Evolutionary conservation across 2,797 vertebrate species (phyloP).

Genomic region (Diglossa cyanea): DNA sequence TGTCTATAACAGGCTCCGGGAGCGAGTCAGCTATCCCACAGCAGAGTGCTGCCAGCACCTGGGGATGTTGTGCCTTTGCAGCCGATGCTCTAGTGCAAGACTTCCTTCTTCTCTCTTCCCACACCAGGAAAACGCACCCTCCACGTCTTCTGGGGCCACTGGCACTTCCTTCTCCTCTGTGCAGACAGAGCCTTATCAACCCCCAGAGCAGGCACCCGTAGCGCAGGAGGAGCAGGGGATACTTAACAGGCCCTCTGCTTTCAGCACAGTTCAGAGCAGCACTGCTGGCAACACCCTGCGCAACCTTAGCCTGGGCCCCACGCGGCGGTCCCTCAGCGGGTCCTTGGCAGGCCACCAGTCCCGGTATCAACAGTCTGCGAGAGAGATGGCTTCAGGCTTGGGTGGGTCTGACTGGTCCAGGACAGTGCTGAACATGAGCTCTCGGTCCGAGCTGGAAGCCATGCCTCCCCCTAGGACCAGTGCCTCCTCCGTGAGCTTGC

Average conservation of each 20-base stretch:
- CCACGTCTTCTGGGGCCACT: conserved; percentile 76
- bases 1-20: conserved; percentile 84
- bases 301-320: conserved; percentile 83
- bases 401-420: conserved; percentile 88
- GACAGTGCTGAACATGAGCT: conserved; percentile 87
- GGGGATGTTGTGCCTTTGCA: conserved; percentile 93
- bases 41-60: conserved; percentile 95
- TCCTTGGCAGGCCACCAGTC: conserved; percentile 80
- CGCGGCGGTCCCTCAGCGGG: conserved; percentile 79
- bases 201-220: conserved; percentile 81
- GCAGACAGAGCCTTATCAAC: conserved; percentile 88
- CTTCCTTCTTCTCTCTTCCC: conserved; percentile 81
- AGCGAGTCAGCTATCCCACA: conserved; percentile 81
- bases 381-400: conserved; percentile 79
- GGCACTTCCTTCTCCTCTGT: conserved; percentile 90
- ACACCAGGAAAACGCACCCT: conserved; percentile 74
- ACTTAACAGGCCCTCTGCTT: conserved; percentile 91
- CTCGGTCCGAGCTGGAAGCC: conserved; percentile 78
- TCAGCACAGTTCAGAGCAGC: conserved; percentile 95
- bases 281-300: conserved; percentile 85
- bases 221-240: conserved; percentile 81
- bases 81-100: conserved; percentile 87
- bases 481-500: conserved; percentile 91
- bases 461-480: conserved; percentile 94
- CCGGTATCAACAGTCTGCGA: conserved; percentile 76